Evolutionary conservation across 1,140 invertebrate species (phyloP).

Genomic region (Ceratina japonica): DNA sequence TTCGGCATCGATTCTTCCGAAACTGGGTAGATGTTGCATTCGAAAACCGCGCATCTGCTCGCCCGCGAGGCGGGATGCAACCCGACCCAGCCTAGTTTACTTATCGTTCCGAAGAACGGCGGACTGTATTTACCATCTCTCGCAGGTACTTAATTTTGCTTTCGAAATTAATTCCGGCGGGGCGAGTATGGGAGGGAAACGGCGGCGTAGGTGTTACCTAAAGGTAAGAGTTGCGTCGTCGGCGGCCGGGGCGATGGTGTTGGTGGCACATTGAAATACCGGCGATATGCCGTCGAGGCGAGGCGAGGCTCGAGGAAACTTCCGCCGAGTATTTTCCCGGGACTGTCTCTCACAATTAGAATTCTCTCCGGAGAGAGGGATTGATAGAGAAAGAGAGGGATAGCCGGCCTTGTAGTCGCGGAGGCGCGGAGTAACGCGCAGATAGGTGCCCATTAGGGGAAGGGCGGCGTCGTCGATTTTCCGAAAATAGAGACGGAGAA

Average conservation of each 20-base stretch:
- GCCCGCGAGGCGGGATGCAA: conserved; percentile 21
- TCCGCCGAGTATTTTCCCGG: conserved; percentile 76
- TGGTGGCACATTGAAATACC: conserved; percentile 74
- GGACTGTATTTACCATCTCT: conserved; percentile 73
- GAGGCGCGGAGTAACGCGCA: conserved; percentile 50
- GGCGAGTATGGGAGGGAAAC: conserved; percentile 41
- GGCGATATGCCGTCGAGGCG: conserved; percentile 65
- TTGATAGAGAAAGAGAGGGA: conserved; percentile 60
- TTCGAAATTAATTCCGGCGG: conserved; percentile 74
- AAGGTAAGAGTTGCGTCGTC: conserved; percentile 56
- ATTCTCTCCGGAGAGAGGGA: conserved; percentile 73
- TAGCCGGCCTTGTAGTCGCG: conserved; percentile 60
- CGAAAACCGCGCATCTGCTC: conserved; percentile 35
- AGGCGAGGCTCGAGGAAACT: conserved; percentile 69
- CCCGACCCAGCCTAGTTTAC: conserved; percentile 50
- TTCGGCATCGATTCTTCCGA: too few species aligned
- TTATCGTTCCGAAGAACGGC: conserved; percentile 29
- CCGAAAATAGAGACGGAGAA: conserved; percentile 43
- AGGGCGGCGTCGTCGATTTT: conserved; percentile 54
- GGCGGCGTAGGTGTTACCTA: conserved; percentile 67
- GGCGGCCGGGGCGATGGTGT: conserved; percentile 54
- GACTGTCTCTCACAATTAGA: conserved; percentile 78
- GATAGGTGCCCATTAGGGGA: conserved; percentile 61
- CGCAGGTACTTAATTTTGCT: conserved; percentile 77
- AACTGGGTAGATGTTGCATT: too few species aligned